Conservation (phyloP, 1,140 invertebrate genomes). For the Carposina sasakii region DNA sequence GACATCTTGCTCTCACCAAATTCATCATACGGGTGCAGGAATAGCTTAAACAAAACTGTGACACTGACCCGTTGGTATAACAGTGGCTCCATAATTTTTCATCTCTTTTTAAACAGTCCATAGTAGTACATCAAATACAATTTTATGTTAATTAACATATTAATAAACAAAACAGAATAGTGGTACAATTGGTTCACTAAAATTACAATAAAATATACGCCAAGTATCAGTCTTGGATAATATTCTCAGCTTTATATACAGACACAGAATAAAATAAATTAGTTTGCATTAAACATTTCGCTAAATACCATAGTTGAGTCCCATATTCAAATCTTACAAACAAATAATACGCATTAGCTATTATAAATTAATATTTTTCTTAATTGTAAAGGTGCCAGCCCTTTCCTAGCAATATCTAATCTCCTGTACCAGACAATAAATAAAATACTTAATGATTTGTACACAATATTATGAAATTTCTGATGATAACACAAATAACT, state of each 20-base stretch:
- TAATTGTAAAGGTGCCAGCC: constrained; percentile 53
- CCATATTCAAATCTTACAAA: constrained; percentile 64
- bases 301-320: constrained; percentile 69
- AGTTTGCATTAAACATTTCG: constrained; percentile 53
- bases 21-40: too few relatives aligned
- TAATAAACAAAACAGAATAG: too few relatives aligned
- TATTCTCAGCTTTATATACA: constrained; percentile 57
- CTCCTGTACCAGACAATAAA: constrained; percentile 47
- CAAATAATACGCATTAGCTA: constrained; percentile 56
- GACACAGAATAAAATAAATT: constrained; percentile 43
- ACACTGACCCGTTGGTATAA: too few relatives aligned
- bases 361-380: constrained; percentile 40
- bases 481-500: not conserved
- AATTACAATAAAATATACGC: too few relatives aligned
- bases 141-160: too few relatives aligned
- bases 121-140: too few relatives aligned
- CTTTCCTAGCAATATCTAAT: constrained; percentile 46
- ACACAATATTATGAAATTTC: constrained; percentile 46
- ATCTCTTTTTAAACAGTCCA: too few relatives aligned
- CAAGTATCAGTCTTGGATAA: constrained; percentile 55
- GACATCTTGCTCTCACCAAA: too few relatives aligned
- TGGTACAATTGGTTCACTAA: too few relatives aligned
- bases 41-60: too few relatives aligned
- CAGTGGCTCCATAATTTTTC: too few relatives aligned
- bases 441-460: constrained; percentile 41